Conservation (phyloP, 2,797 vertebrate species). For the Acropternis orthonyx region DNA sequence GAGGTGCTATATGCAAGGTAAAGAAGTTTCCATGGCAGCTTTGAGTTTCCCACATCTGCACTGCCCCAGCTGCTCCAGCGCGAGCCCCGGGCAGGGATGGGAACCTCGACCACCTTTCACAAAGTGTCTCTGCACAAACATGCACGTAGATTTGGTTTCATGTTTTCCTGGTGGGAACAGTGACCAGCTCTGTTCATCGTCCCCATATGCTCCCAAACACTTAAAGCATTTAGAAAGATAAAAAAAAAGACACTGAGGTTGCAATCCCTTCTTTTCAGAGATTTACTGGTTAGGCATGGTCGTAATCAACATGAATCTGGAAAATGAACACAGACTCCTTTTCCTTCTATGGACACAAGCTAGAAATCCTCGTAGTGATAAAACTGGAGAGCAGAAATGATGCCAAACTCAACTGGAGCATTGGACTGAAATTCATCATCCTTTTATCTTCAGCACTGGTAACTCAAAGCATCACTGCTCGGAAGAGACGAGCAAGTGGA, state of each 20-base stretch:
- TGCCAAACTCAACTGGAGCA: background rate
- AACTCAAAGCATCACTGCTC: background rate
- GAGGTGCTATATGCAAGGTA: constrained; percentile 19
- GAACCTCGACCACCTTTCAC: background rate
- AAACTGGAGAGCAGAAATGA: background rate
- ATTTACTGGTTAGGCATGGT: background rate
- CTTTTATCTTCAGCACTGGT: background rate
- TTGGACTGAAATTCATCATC: background rate
- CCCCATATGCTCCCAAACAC: background rate
- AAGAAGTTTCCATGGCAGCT: constrained; percentile 23
- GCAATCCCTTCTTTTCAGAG: background rate
- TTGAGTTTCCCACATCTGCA: constrained; percentile 41
- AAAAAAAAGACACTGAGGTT: background rate
- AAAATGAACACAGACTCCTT: background rate
- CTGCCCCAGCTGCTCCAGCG: background rate
- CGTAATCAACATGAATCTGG: background rate
- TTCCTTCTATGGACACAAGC: background rate
- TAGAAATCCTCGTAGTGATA: background rate
- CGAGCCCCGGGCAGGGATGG: background rate
- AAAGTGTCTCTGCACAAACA: background rate
- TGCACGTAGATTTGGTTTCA: fast-evolving
- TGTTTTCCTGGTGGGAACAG: background rate
- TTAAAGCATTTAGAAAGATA: background rate
- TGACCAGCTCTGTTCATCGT: fast-evolving
- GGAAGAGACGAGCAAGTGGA: background rate